Evolutionary conservation across 2,888 invertebrate species (phyloP), one percentile per base, ranked within the genome.

Genomic region (Netelia melanura): DNA sequence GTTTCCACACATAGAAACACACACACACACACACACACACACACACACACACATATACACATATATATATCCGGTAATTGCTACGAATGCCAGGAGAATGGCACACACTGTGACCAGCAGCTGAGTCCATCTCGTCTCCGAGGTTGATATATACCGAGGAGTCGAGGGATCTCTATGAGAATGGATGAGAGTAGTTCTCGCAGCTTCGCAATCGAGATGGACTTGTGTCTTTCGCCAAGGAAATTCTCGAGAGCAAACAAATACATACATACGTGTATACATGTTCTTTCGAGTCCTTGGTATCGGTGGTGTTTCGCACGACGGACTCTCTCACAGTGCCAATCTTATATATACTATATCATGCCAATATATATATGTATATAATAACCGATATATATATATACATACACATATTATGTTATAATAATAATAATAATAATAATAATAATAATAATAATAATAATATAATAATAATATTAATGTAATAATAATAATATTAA

Each of bases 221-320:
- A 79, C 62, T 56, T 52, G 25, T 25, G 61, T 68, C 61, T 77
- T 38, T 61, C 61, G 52, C 54, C 79, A 44, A 71, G 62, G 64
- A 72, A 79, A 79, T 72, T 72, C 71, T 43, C 54, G 64, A 64
- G 79, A 72, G 71, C 71, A 30, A 65, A 72, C 10, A 68, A 48
- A 64, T 11, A 64, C n/a, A 64, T 21, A 44, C 2, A 21, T 21
- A n/a, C 23, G 44, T 14, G 5, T 10, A 67, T 11, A 14, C n/a
- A 43, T 11, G 17, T 23, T 17, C 17, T 25, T 52, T 70, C 30
- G 58, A 79, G 81, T 85, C 84, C 84, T 85, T 85, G 84, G 48
- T 74, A 65, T 44, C 6, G 71, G 44, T 67, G 68, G 74, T 48
- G 81, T 75, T 81, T 78, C 52, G 64, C 72, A 72, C 68, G 77